These are phyloP conservation scores for Apostichopus parvimensis DNA, from an alignment of 35 echinoderm and acorn worm genomes.

Conservation along the genomic window DNA sequence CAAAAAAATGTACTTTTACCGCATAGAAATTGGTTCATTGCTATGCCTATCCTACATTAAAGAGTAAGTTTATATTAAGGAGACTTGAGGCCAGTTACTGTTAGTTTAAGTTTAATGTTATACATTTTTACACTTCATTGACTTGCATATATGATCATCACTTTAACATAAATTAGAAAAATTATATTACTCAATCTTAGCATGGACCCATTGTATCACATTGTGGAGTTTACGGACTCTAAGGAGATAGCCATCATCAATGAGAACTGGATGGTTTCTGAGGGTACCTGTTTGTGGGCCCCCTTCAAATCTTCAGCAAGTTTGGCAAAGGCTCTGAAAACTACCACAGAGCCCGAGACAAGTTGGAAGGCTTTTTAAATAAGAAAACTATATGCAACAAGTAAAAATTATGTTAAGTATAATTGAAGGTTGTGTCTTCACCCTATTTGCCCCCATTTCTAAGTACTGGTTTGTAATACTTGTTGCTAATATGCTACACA, in stretches of 20 bases:
- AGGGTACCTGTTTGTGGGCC: neutral
- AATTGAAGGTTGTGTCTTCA: no score
- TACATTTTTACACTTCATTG: no score
- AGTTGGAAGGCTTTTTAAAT: neutral
- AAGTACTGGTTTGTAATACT: no score
- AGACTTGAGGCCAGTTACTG: no score
- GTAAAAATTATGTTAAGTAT: neutral
- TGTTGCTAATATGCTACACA: no score
- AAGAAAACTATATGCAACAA: conserved; percentile 7
- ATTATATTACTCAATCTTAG: neutral
- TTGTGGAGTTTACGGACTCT: neutral
- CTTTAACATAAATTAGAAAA: neutral
- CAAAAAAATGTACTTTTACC: no score
- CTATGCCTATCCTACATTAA: no score
- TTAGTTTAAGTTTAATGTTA: no score
- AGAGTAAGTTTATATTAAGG: no score
- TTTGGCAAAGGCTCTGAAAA: neutral
- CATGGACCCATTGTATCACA: neutral
- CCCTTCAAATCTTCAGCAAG: neutral
- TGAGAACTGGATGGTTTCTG: neutral
- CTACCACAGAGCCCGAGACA: neutral
- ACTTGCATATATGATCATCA: no score
- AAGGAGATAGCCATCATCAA: neutral
- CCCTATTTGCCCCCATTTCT: no score
- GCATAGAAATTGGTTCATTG: no score